Evolutionary conservation across 1,140 invertebrate genomes (phyloP).

Genomic region (Teleopsis dalmanni): DNA sequence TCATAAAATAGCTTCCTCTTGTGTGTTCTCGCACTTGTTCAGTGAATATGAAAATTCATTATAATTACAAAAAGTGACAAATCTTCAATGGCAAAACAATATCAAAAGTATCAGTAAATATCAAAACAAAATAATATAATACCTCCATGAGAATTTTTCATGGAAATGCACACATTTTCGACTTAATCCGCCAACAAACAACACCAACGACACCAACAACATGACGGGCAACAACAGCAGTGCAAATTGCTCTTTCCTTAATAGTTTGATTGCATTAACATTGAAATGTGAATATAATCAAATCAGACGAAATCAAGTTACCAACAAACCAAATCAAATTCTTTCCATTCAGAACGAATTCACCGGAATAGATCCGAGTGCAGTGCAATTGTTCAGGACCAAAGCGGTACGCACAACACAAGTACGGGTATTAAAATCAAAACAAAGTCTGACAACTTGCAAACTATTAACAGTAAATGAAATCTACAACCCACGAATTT

Average conservation of each 20-base stretch:
- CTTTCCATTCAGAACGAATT: background rate
- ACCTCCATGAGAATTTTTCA: slow-evolving; percentile 8
- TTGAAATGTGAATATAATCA: slow-evolving; percentile 2
- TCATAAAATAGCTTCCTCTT: too few relatives aligned
- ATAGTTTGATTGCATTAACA: slow-evolving; percentile 7
- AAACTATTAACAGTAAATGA: slow-evolving; percentile 15
- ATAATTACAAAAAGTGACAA: too few relatives aligned
- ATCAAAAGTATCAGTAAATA: too few relatives aligned
- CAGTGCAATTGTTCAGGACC: background rate
- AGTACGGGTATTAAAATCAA: slow-evolving; percentile 4
- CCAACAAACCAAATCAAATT: too few relatives aligned
- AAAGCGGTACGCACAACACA: too few relatives aligned
- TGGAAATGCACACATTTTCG: slow-evolving; percentile 9
- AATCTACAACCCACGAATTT: slow-evolving; percentile 7
- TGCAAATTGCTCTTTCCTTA: slow-evolving; percentile 9
- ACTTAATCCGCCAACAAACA: slow-evolving; percentile 9
- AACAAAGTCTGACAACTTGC: slow-evolving; percentile 9
- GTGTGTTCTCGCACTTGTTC: too few relatives aligned
- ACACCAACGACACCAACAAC: background rate
- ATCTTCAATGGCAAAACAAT: too few relatives aligned
- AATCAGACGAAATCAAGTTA: too few relatives aligned
- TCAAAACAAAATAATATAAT: too few relatives aligned
- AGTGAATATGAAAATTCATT: too few relatives aligned
- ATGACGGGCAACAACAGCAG: background rate
- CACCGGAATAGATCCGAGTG: background rate